Evolutionary conservation across 1,140 invertebrate species (phyloP).

Genomic region (Hylaeus volcanicus): DNA sequence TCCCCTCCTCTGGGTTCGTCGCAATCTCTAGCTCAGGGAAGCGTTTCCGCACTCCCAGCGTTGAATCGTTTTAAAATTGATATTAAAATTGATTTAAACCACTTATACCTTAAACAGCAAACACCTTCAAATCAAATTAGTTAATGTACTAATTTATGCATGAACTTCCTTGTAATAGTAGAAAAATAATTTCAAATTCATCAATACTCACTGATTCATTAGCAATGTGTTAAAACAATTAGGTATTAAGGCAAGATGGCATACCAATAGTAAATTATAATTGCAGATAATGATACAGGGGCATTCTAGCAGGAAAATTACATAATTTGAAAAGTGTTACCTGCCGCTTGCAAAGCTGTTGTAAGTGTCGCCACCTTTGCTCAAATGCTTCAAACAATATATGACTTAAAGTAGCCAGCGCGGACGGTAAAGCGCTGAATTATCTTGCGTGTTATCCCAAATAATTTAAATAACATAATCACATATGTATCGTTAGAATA

Average conservation of each 20-base stretch:
- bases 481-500: neutral
- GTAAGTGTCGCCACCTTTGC: constrained; percentile 14
- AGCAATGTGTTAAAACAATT: constrained; percentile 52
- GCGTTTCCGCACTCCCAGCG: constrained; percentile 11
- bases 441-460: neutral
- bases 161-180: neutral
- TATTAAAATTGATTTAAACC: neutral
- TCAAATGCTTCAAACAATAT: too few species aligned
- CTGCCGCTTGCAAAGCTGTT: constrained; percentile 24
- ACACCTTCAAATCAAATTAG: neutral
- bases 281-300: constrained; percentile 60
- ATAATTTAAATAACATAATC: neutral
- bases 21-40: constrained; percentile 9
- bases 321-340: constrained; percentile 52
- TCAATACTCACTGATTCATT: neutral
- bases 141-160: neutral
- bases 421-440: neutral
- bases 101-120: neutral
- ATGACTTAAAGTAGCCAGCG: neutral
- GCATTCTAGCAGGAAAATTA: constrained; percentile 58
- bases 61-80: constrained; percentile 7
- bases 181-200: neutral
- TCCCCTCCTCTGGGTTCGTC: neutral
- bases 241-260: constrained; percentile 55
- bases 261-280: constrained; percentile 65